These are phyloP conservation scores for Mastigias papua DNA, from an alignment of 30 jellyfish, hydroid and myxozoan species.

Conservation along the genomic window DNA sequence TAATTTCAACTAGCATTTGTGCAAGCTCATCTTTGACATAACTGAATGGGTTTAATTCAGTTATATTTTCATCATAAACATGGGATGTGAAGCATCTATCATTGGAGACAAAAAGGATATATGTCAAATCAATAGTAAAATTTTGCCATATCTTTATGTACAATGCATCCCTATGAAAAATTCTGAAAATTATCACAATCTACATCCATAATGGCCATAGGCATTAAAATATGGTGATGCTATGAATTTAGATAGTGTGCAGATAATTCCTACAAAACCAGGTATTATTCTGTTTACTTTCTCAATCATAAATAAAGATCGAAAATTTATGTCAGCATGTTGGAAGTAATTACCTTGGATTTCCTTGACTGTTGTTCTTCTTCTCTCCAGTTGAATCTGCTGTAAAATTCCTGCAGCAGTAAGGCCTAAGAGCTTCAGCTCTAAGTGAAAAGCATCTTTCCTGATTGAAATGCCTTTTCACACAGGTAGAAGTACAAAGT, in stretches of 20 bases:
- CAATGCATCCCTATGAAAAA: too few species aligned
- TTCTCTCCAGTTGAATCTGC: not conserved
- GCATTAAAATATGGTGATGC: too few species aligned
- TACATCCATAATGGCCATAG: too few species aligned
- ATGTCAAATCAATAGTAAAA: too few species aligned
- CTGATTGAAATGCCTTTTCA: not conserved
- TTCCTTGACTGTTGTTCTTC: not conserved
- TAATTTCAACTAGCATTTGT: constrained; percentile 49
- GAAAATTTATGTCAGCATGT: too few species aligned
- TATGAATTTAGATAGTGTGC: too few species aligned
- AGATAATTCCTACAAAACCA: too few species aligned
- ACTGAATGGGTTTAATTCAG: constrained; percentile 41
- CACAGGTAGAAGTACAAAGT: not conserved
- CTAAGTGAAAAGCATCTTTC: not conserved
- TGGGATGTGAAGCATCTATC: constrained; percentile 18
- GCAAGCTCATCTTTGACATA: constrained; percentile 51
- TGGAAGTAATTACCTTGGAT: not conserved
- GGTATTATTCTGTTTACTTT: too few species aligned
- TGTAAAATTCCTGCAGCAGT: not conserved
- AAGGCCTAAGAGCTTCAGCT: not conserved
- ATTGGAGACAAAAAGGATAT: not conserved
- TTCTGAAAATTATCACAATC: too few species aligned
- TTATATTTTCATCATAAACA: not conserved
- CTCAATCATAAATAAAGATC: too few species aligned
- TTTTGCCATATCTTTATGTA: too few species aligned